Conservation (phyloP, 1,140 invertebrate species). For the Drosophila kohkoa region DNA sequence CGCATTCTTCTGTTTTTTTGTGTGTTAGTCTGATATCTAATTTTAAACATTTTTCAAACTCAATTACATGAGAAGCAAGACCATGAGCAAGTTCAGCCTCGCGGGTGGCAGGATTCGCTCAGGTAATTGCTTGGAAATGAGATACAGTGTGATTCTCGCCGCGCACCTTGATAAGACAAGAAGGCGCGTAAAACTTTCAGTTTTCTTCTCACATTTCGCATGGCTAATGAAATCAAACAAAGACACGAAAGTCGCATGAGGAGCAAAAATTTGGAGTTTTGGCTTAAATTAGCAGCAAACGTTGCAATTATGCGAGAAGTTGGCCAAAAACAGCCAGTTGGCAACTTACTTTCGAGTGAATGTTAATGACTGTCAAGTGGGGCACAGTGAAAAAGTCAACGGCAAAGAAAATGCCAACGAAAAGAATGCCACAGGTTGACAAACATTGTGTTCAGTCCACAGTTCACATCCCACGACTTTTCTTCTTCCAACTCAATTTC, state of each 20-base stretch:
- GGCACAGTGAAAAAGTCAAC: conserved; percentile 25
- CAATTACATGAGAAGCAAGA: conserved; percentile 59
- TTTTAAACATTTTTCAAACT: conserved; percentile 74
- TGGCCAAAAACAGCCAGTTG: conserved; percentile 66
- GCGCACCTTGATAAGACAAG: conserved; percentile 28
- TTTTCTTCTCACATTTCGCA: conserved; percentile 47
- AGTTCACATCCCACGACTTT: conserved; percentile 22
- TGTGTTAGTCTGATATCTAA: conserved; percentile 53
- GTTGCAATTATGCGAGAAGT: conserved; percentile 75
- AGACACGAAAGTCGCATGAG: conserved; percentile 34
- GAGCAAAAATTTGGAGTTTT: conserved; percentile 1
- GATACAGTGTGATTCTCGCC: conserved; percentile 32
- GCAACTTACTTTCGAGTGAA: conserved; percentile 55
- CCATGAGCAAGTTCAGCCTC: not conserved
- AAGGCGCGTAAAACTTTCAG: conserved; percentile 28
- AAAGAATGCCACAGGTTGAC: conserved; percentile 72
- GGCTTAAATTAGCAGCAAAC: conserved; percentile 72
- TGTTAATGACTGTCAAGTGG: conserved; percentile 73
- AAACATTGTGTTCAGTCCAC: conserved; percentile 38
- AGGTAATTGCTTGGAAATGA: conserved; percentile 77
- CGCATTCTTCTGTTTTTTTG: conserved; percentile 24
- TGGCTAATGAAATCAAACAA: conserved; percentile 75
- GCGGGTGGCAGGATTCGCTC: conserved; percentile 17
- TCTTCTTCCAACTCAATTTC: conserved; percentile 24
- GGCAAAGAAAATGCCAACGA: conserved; percentile 38